Percentiles rank a stretch among this genome's conserved stretches.
These are phyloP conservation scores for Lithobates sylvaticus DNA, from an alignment of 2,797 vertebrate species.

Conservation along the genomic window DNA sequence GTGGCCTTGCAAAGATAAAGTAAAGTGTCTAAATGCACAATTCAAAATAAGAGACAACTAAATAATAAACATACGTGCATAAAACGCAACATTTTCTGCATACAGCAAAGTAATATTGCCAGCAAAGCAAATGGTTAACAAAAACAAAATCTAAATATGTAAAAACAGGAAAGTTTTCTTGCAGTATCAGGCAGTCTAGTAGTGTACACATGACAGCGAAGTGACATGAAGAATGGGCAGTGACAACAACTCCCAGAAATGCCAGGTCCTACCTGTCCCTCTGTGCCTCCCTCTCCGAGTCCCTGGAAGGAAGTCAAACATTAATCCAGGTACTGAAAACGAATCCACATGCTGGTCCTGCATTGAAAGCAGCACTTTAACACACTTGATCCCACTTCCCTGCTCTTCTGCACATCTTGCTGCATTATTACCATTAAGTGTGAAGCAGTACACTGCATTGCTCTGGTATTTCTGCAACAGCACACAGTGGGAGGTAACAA, in stretches of 20 bases:
- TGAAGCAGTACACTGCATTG: constrained; percentile 1
- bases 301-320: constrained; percentile 12
- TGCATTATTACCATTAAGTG: background rate
- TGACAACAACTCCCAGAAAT: too few species aligned
- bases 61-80: background rate
- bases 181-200: background rate
- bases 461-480: background rate
- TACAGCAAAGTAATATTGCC: background rate
- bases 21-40: too few species aligned
- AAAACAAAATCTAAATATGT: background rate
- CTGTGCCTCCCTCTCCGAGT: background rate
- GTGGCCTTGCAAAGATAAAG: background rate
- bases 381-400: background rate
- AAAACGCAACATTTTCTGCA: background rate
- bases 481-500: constrained; percentile 22
- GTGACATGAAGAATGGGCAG: too few species aligned
- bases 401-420: background rate
- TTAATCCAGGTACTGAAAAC: background rate
- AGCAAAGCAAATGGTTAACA: background rate
- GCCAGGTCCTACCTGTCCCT: background rate
- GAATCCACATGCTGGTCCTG: background rate
- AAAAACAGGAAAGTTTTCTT: background rate
- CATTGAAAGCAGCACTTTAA: background rate
- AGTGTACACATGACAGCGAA: background rate
- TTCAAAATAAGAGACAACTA: too few species aligned